phyloP scores from a whole-genome alignment of 2,113 vertebrate genomes.

The Empidonax alnorum region DNA sequence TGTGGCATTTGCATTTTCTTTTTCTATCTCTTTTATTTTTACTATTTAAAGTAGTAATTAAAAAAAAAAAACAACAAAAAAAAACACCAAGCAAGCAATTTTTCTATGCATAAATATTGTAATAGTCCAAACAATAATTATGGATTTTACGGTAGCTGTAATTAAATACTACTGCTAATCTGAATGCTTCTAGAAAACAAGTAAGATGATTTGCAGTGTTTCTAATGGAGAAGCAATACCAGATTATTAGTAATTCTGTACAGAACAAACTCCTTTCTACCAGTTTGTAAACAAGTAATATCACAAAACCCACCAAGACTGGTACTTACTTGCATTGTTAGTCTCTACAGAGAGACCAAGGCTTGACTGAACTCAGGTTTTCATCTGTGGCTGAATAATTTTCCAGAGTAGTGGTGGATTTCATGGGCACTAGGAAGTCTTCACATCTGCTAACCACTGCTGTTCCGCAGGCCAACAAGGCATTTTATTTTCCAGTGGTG shows the following conservation, averaged over 20 bases:
- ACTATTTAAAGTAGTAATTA: background rate
- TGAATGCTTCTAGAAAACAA: background rate
- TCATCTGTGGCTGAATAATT: background rate
- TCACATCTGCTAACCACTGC: background rate
- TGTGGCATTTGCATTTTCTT: background rate
- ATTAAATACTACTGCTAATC: background rate
- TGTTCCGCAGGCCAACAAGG: background rate
- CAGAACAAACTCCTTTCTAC: background rate
- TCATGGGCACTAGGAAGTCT: background rate
- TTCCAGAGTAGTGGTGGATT: background rate
- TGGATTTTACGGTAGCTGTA: background rate
- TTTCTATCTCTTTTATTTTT: background rate
- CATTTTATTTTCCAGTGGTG: conserved; percentile 49
- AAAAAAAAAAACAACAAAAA: background rate
- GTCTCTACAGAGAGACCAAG: background rate
- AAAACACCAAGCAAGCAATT: background rate
- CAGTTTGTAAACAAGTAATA: background rate
- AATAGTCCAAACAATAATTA: background rate
- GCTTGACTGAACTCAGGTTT: background rate
- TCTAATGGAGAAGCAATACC: background rate
- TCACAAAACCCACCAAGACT: background rate
- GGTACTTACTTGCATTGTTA: background rate
- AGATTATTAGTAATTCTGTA: background rate
- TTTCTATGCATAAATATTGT: background rate
- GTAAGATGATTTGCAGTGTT: background rate